Percentiles rank a stretch among this genome's conserved stretches.
Conservation (phyloP, 2,888 invertebrate genomes). For the Harmothoe impar region DNA sequence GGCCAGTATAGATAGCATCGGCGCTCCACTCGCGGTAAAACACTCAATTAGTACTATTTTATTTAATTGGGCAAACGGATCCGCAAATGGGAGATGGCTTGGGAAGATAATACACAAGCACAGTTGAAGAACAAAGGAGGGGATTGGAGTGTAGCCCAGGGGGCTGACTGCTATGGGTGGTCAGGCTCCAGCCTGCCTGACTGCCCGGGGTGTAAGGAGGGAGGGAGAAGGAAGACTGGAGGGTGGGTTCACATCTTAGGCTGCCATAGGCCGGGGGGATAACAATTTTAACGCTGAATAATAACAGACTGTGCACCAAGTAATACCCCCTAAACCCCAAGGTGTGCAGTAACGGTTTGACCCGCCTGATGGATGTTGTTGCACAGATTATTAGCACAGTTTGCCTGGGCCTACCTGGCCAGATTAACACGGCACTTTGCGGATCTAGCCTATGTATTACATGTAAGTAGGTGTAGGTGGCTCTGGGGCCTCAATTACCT, state of each 20-base stretch:
- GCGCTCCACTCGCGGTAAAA: background rate
- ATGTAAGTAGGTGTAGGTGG: background rate
- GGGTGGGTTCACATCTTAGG: conserved; percentile 4
- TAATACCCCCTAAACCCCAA: conserved; percentile 21
- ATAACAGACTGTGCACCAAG: background rate
- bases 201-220: background rate
- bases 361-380: conserved; percentile 43
- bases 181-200: background rate
- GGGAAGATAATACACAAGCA: conserved; percentile 1
- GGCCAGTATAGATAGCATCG: conserved; percentile 26
- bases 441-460: conserved; percentile 20
- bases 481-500: background rate
- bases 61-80: conserved; percentile 52
- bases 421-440: conserved; percentile 50
- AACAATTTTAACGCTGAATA: conserved; percentile 49
- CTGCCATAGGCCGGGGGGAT: background rate
- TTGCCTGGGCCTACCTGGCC: background rate
- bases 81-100: conserved; percentile 12
- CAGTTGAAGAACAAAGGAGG: conserved; percentile 39
- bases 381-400: conserved; percentile 44
- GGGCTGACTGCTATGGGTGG: background rate
- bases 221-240: background rate
- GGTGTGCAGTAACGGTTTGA: conserved; percentile 58
- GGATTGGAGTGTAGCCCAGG: conserved; percentile 34
- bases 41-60: conserved; percentile 61